Base-by-base conservation (phyloP, 2,888 invertebrate species). In the Rhagophthalmus giganteus region DNA sequence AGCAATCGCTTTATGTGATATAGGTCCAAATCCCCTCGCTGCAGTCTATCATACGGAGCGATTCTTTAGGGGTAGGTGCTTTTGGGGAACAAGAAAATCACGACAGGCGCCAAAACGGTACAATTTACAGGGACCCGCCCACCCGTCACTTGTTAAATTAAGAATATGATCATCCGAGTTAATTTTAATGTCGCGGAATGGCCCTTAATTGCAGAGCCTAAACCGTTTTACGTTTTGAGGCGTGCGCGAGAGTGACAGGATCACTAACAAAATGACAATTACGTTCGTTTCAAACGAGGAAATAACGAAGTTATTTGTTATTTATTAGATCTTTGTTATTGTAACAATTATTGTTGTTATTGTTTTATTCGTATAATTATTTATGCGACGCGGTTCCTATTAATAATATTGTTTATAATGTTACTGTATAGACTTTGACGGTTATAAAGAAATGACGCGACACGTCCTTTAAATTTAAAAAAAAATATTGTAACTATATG, bases 1-100 rank as follows among this genome's bases (percentile, higher is more conserved):
- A 73, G 71, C 70, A 72, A 72, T 71, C 71, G 71, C 63, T 72
- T 72, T 70, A 69, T 66, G 70, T 71, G 71, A 72, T 71, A 68
- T 65, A 69, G 67, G 66, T 66, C 66, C 61, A 63, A 62, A 66
- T 64, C 65, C 69, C 70, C 66, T 64, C 58, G 61, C 61, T 64
- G 68, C 67, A 69, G 69, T 72, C 70, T 65, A 70, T 71, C 70
- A 71, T 70, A 65, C 66, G 53, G 60, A 61, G 60, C 34, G 48
- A 49, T 38, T 45, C 53, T 48, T 55, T 41, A 33, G 34, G 50
- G 55, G 55, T 49, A 57, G 57, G 44, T 42, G 54, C 44, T 54
- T 45, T 42, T 44, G 37, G 50, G 54, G 53, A 52, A 44, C 38
- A 34, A 14, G 37, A 52, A 62, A 70, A 71, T 72, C 71, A 71